A percentile compares a stretch with the other conserved stretches of the same genome.
These are phyloP conservation scores for Coptodon bakossiorum DNA, from an alignment of 2,113 vertebrate species.

Conservation along the genomic window DNA sequence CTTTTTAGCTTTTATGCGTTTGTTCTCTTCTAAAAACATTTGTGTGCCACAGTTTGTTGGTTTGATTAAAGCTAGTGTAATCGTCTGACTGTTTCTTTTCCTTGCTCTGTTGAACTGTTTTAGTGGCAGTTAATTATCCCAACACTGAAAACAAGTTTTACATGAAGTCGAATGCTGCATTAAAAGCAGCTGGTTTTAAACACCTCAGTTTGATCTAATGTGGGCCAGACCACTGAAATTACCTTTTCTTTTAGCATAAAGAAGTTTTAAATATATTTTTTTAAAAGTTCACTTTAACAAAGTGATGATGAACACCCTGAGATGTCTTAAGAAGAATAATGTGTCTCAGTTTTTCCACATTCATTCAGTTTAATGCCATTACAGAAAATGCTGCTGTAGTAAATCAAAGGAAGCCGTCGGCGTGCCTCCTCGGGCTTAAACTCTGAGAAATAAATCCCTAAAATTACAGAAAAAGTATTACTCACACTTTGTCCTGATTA, in stretches of 20 bases:
- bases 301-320: not conserved
- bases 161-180: not conserved
- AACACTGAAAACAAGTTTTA: not conserved
- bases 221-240: not conserved
- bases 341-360: not conserved
- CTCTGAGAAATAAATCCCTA: not conserved
- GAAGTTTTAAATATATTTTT: not conserved
- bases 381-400: not conserved
- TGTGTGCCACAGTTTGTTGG: rapidly evolving
- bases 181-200: not conserved
- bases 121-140: not conserved
- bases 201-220: not conserved
- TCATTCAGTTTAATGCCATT: not conserved
- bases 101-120: not conserved
- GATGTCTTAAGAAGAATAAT: not conserved
- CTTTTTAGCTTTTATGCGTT: not conserved
- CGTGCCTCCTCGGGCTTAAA: not conserved
- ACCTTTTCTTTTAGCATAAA: not conserved
- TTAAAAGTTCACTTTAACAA: not conserved
- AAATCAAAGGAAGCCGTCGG: not conserved
- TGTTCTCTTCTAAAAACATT: not conserved
- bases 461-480: not conserved
- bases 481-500: not conserved
- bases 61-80: not conserved
- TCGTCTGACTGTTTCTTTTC: not conserved